phyloP scores from a whole-genome alignment of 2,113 vertebrate species.

The Corvus cornix region DNA sequence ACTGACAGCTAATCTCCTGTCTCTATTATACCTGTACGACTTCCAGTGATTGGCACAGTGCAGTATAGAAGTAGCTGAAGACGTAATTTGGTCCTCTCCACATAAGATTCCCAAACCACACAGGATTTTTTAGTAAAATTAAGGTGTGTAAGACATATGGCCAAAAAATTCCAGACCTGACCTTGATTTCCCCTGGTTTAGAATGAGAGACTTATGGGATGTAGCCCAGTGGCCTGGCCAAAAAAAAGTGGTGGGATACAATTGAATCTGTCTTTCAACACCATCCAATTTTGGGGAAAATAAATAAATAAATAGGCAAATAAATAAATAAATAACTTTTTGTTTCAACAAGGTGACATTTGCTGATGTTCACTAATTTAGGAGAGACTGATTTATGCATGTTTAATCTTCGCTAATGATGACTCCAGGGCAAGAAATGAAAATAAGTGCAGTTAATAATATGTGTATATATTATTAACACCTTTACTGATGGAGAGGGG shows the following conservation, averaged over 20 bases:
- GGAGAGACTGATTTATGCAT: constrained; percentile 63
- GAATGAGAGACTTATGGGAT: background rate
- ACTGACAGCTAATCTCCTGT: constrained; percentile 20
- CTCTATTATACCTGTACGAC: background rate
- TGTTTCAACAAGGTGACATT: constrained; percentile 58
- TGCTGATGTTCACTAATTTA: constrained; percentile 52
- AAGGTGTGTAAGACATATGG: background rate
- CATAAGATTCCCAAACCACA: background rate
- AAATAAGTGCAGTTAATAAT: constrained; percentile 66
- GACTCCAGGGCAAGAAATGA: constrained; percentile 66
- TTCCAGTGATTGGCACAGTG: background rate
- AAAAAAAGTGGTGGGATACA: background rate
- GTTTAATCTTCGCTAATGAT: constrained; percentile 71
- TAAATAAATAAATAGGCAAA: background rate
- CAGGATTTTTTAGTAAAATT: background rate
- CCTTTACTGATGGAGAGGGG: constrained; percentile 33
- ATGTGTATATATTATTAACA: constrained; percentile 69
- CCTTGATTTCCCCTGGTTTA: background rate
- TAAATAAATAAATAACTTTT: background rate
- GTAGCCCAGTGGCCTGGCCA: background rate
- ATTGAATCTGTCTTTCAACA: background rate
- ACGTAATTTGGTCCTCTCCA: background rate
- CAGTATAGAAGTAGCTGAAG: background rate
- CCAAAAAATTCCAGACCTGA: background rate
- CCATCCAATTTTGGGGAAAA: background rate